These are phyloP conservation scores for Antrozous pallidus DNA, from an alignment of 2,797 vertebrate species.

Conservation along the genomic window DNA sequence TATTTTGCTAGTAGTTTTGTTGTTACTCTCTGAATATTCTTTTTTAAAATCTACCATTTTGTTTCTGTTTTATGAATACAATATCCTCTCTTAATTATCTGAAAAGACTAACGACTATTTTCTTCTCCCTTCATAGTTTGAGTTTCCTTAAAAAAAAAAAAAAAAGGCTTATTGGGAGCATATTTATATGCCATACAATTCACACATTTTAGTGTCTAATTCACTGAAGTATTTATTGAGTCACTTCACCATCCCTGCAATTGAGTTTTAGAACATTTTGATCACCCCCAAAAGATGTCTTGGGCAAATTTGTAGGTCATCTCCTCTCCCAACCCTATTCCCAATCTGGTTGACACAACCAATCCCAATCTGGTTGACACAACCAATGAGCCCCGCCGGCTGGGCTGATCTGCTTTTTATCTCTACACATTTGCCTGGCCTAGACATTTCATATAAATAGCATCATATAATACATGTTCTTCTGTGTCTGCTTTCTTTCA, in stretches of 20 bases:
- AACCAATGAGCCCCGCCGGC: no score
- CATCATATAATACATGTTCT: neutral
- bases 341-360: neutral
- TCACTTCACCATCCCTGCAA: neutral
- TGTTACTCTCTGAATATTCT: neutral
- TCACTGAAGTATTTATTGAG: neutral
- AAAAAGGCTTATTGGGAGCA: neutral
- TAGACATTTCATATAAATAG: neutral
- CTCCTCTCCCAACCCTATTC: neutral
- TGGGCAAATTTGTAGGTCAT: neutral
- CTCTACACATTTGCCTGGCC: neutral
- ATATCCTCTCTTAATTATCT: neutral
- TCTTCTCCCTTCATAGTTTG: neutral
- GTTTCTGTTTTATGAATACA: neutral
- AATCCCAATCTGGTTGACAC: no score
- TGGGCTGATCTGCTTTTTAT: neutral
- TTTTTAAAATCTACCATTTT: neutral
- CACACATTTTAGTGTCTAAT: neutral
- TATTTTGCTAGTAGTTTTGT: conserved; percentile 16
- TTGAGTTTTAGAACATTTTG: neutral
- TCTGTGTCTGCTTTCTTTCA: neutral
- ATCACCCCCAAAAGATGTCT: neutral
- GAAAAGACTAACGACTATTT: neutral
- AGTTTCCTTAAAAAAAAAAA: neutral
- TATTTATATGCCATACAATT: neutral